Percentiles rank a stretch among this genome's conserved stretches.
Evolutionary conservation across 2,797 vertebrate genomes (phyloP).

Genomic region (Molossus molossus): DNA sequence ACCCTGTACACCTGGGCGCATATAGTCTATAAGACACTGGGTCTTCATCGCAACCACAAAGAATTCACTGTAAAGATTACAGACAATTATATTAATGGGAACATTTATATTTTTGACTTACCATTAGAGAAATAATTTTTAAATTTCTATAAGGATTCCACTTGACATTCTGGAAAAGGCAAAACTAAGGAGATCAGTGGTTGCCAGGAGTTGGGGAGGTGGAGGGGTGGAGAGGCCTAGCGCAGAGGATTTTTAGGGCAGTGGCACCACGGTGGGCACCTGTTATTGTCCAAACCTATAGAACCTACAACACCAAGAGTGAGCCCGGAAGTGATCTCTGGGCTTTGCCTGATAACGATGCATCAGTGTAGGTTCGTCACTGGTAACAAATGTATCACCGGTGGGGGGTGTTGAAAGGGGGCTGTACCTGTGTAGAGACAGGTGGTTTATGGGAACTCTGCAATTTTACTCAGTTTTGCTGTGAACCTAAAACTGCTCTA

Average conservation of each 20-base stretch:
- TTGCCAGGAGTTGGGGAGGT: not conserved
- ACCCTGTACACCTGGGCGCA: not conserved
- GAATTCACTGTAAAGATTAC: not conserved
- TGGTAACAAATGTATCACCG: not conserved
- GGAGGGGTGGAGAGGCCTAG: not conserved
- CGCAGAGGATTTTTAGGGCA: not conserved
- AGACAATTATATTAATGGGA: not conserved
- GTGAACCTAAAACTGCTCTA: conserved; percentile 14
- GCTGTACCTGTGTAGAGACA: not conserved
- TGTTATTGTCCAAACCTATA: not conserved
- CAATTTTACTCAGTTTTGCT: conserved; percentile 38
- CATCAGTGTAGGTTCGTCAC: not conserved
- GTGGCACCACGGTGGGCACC: not conserved
- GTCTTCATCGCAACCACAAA: not conserved
- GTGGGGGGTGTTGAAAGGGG: not conserved
- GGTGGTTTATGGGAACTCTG: not conserved
- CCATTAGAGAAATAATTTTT: not conserved
- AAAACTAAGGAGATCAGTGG: not conserved
- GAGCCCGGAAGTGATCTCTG: not conserved
- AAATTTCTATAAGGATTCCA: not conserved
- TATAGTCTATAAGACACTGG: not conserved
- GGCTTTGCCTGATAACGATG: not conserved
- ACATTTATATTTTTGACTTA: not conserved
- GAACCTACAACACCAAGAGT: not conserved
- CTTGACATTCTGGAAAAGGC: not conserved